A percentile compares a stretch with the other conserved stretches of the same genome.
Evolutionary conservation across 1,140 invertebrate species (phyloP).

Genomic region (Tachypleus tridentatus): DNA sequence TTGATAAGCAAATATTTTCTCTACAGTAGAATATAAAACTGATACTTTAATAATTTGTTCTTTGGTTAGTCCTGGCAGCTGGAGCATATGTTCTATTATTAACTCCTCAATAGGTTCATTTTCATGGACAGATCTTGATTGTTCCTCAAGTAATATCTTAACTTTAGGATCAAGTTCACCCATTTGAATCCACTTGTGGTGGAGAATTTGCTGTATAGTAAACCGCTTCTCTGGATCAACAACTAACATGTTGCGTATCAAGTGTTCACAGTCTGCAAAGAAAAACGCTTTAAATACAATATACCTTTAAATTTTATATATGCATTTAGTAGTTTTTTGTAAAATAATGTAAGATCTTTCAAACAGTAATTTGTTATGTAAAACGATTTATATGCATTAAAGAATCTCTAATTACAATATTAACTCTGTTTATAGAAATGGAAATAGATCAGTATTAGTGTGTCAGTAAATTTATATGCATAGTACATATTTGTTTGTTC

Average conservation of each 20-base stretch:
- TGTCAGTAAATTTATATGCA: too few species aligned
- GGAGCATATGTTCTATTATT: conserved; percentile 69
- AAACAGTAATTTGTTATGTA: too few species aligned
- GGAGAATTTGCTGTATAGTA: conserved; percentile 72
- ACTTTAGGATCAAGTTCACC: conserved; percentile 17
- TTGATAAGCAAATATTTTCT: too few species aligned
- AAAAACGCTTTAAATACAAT: conserved; percentile 8
- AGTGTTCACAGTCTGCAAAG: conserved; percentile 72
- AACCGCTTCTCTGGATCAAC: conserved; percentile 78
- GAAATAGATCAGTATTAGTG: too few species aligned
- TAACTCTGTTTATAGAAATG: too few species aligned
- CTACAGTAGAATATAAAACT: too few species aligned
- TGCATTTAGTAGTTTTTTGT: too few species aligned
- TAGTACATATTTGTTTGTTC: too few species aligned
- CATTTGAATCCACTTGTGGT: conserved; percentile 69
- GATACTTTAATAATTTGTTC: conserved; percentile 53
- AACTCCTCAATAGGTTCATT: conserved; percentile 39
- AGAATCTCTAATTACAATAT: neutral
- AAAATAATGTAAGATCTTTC: too few species aligned
- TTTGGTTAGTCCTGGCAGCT: conserved; percentile 58
- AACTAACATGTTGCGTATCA: conserved; percentile 86
- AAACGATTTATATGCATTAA: neutral
- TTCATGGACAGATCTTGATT: conserved; percentile 11
- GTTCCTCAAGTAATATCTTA: conserved; percentile 14
- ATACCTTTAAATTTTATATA: too few species aligned